A percentile compares a stretch with the other conserved stretches of the same genome.
These are phyloP conservation scores for Martes martes DNA, from an alignment of 2,113 vertebrate genomes.

Conservation along the genomic window DNA sequence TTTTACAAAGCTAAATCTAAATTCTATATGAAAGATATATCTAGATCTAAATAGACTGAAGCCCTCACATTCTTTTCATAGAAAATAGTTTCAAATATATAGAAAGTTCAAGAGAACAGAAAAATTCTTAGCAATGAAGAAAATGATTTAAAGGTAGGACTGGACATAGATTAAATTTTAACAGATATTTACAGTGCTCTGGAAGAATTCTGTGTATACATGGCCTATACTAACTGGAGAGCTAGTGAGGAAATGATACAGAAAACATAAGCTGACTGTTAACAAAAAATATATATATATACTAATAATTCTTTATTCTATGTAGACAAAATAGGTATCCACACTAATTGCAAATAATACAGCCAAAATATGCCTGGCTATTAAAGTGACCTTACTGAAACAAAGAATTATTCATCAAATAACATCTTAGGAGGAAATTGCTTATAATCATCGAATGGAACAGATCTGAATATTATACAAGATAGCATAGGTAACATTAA, in stretches of 20 bases:
- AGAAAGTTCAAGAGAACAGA: neutral
- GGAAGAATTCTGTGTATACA: neutral
- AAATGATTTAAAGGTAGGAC: neutral
- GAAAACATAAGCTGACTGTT: neutral
- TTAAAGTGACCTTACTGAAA: neutral
- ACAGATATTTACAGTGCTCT: neutral
- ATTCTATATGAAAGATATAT: conserved; percentile 2
- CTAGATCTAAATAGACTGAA: neutral
- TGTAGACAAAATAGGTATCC: neutral
- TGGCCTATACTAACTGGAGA: neutral
- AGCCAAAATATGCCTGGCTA: neutral
- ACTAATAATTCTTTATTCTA: neutral
- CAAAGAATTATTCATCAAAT: neutral
- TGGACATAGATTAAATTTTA: neutral
- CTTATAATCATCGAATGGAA: neutral
- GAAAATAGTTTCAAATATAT: conserved; percentile 12
- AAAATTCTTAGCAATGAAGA: neutral
- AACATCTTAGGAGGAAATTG: neutral
- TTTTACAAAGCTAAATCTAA: conserved; percentile 12
- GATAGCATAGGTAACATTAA: neutral
- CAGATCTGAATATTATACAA: neutral
- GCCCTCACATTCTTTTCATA: neutral
- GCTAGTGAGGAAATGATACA: neutral
- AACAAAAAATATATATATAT: neutral
- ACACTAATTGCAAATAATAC: neutral